Base-by-base conservation (phyloP, 2,113 vertebrate species). In the Mola mola region DNA sequence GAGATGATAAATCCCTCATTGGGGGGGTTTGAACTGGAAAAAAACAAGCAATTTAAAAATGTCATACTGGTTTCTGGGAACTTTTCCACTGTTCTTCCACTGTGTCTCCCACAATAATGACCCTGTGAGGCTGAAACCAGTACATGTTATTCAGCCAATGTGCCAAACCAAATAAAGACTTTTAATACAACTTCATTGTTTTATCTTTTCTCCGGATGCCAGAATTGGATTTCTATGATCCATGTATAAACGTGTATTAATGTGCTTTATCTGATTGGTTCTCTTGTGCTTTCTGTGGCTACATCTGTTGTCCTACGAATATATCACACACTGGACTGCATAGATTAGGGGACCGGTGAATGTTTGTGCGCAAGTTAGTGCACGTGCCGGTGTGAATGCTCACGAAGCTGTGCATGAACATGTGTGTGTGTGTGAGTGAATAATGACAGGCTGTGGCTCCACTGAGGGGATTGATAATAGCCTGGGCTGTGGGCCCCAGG, bases 381-480 rank as follows among this genome's bases (percentile, higher is more conserved):
- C 22, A 60, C 55, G 42, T 44, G 21, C 5, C 11, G 2, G 42
- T 44, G 42, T 44, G 34, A 33, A 42, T 60, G 40, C 53, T 58
- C 20, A 22, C 1, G 28, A 38, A 9, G 43, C 43, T 26, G 41
- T 64, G 41, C 62, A 20, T 50, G 37, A 47, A 49, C 55, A 46
- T 33, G 26, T 65, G 36, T 57, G n/a, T 66, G 57, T 66, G 47
- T 59, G 16, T 70, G 62, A 63, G 26, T 84, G 91, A 94, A 93
- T 94, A 94, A 95, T 96, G 94, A 94, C 92, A 88, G 91, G 87
- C 88, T 91, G 89, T 86, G 91, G 93, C 93, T 94, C 92, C 91
- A 93, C 91, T 92, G 92, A 89, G 89, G 93, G 94, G 92, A 93
- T 92, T 94, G 95, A 95, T 94, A 94, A 95, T 94, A 95, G 95